phyloP scores from a whole-genome alignment of 2,797 vertebrate species.

The Hoplostethus atlanticus region DNA sequence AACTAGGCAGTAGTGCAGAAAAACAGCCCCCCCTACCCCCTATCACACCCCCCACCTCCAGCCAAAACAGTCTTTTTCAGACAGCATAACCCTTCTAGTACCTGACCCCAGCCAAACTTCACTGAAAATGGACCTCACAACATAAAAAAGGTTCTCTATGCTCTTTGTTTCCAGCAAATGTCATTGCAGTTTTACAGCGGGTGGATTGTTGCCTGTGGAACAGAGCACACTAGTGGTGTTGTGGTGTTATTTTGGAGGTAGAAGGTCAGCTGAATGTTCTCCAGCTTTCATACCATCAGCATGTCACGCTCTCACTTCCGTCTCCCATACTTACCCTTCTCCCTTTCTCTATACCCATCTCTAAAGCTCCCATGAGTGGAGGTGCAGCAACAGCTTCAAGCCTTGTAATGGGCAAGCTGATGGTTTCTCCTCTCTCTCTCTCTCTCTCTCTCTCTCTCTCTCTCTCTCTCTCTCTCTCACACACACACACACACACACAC shows the following conservation, averaged over 20 bases:
- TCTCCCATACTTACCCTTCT: no score
- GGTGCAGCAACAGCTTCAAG: constrained; percentile 21
- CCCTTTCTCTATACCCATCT: not conserved
- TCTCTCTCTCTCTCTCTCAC: not conserved
- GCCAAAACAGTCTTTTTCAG: constrained; percentile 39
- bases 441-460: constrained; percentile 6
- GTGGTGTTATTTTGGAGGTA: constrained; percentile 26
- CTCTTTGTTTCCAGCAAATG: constrained; percentile 41
- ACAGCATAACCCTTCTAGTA: not conserved
- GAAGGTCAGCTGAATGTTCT: constrained; percentile 25
- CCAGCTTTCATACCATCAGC: not conserved
- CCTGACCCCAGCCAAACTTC: constrained; percentile 22
- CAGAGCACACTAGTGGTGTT: constrained; percentile 12
- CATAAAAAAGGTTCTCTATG: constrained; percentile 25
- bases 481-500: no score
- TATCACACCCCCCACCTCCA: not conserved
- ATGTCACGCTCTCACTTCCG: constrained; percentile 20
- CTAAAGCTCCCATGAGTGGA: constrained; percentile 3
- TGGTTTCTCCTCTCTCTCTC: constrained; percentile 31
- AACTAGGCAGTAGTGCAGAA: constrained; percentile 57
- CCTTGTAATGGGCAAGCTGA: constrained; percentile 9
- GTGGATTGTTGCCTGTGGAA: not conserved
- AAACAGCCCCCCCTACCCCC: constrained; percentile 42
- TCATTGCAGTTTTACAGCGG: not conserved
- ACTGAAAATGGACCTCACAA: constrained; percentile 29